phyloP scores from a whole-genome alignment of 2,888 invertebrate genomes.

The Apamea anceps region DNA sequence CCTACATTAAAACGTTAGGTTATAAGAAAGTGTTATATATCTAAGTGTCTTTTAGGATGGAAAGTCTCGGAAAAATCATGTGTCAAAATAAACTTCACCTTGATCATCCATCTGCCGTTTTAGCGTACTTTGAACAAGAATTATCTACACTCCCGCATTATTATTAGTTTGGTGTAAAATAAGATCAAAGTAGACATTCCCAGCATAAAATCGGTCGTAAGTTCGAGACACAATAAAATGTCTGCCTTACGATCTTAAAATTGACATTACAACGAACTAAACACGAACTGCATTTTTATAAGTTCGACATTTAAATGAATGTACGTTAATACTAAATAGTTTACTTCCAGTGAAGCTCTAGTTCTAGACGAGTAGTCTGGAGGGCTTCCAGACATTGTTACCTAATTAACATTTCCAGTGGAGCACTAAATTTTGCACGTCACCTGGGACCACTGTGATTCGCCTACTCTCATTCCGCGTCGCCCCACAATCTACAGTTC shows the following conservation, averaged over 20 bases:
- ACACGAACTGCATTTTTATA: neutral
- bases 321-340: conserved; percentile 8
- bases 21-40: neutral
- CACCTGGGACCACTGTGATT: conserved; percentile 45
- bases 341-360: neutral
- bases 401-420: conserved; percentile 54
- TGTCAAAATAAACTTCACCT: neutral
- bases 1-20: neutral
- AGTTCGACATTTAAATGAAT: neutral
- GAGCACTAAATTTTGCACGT: conserved; percentile 39
- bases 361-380: conserved; percentile 6
- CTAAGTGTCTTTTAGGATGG: too few species aligned
- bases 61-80: neutral
- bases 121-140: neutral
- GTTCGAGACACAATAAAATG: neutral
- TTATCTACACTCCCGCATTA: neutral
- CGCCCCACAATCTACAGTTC: conserved; percentile 27
- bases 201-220: conserved; percentile 1
- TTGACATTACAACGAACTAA: neutral
- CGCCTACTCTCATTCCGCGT: conserved; percentile 5
- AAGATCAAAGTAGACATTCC: neutral
- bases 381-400: conserved; percentile 37
- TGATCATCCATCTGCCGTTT: neutral
- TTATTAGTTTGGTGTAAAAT: neutral
- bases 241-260: neutral